Evolutionary conservation across 1,140 invertebrate species (phyloP), one percentile per base, ranked within the genome.

Genomic region (Ostrea denselamellosa): DNA sequence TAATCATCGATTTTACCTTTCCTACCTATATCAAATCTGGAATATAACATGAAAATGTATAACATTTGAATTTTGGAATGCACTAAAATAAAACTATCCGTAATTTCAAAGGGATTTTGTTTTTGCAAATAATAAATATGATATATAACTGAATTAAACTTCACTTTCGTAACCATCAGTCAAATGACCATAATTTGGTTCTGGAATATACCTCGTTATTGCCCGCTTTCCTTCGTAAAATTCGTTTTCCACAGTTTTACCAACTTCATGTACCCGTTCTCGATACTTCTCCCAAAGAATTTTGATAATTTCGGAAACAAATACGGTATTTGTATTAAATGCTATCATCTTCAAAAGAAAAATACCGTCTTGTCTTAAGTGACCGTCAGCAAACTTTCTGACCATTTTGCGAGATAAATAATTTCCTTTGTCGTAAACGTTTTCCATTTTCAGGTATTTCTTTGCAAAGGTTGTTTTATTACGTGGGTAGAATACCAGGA

Each of bases 361-460:
- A 22, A 90, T 52, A 2, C 86, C 86, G 14, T 89, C 88, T 7
- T 89, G 56, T 52, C 68, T 52, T 25, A 89, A 56, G 81, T 89
- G 85, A 12, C n/a, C 14, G n/a, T 86, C 77, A 7, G 84, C 28
- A 71, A 89, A 89, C 25, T 83, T 87, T 51, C 51, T 10, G 25
- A 56, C 65, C 9, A 87, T 44, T 87, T 85, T 89, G 17, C 86
- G 53, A 65, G 77, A 82, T 8, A 81, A 25, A 19, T 53, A 54
- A 58, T 87, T 85, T 85, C 51, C 71, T 82, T 77, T 82, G 34
- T 82, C 56, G n/a, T 89, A 89, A 17, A 87, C 7, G 34, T 87
- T 34, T 19, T 77, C 83, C 68, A 89, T 81, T 87, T 86, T 85
- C 8, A 89, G 65, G 77, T 89, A 89, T 68, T 89, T 89, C 54